Evolutionary conservation across 2,113 vertebrate genomes (phyloP), one percentile per base, ranked within the genome.

Genomic region (Paramisgurnus dabryanus): DNA sequence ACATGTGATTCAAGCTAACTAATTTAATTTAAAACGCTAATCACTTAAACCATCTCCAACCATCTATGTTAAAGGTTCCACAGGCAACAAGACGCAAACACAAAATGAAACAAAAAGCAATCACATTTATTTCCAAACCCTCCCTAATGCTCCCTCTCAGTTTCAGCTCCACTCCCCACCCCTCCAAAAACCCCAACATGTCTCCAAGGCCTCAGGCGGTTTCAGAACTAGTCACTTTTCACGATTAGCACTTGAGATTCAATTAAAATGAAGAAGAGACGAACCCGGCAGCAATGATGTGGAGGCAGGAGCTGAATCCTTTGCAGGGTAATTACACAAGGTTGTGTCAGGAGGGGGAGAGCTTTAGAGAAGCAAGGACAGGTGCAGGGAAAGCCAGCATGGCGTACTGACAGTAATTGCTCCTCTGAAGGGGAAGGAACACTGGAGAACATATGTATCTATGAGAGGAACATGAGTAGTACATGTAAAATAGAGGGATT

Each of bases 1-100:
- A 81, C 49, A 67, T 57, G 34, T 81, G 67, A 81, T 81, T 81
- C 78, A 60, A 67, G 47, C 55, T 68, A 73, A 84, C 70, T 80
- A 60, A 57, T 78, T 73, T 13, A 39, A 40, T 65, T 78, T 17
- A 55, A 34, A 84, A 78, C 15, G 34, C 63, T 78, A 78, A 73
- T 84, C 74, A 68, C 66, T 45, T 39, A 45, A 55, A 18, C 39
- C 47, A 66, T 73, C 49, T 61, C 79, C 12, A 45, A 15, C n/a
- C 41, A 76, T 69, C 57, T 65, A 50, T 40, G 53, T 78, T 81
- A 81, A 74, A 55, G 68, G 64, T 72, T 76, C 78, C 50, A 64
- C 10, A 55, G 49, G 79, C 67, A 53, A 18, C 50, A 78, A 17
- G 10, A 71, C 12, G 13, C 12, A 60, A 78, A 69, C 43, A 34